A percentile compares a stretch with the other conserved stretches of the same genome.
phyloP scores from a whole-genome alignment of 2,888 invertebrate species.

The Philaethria dido region DNA sequence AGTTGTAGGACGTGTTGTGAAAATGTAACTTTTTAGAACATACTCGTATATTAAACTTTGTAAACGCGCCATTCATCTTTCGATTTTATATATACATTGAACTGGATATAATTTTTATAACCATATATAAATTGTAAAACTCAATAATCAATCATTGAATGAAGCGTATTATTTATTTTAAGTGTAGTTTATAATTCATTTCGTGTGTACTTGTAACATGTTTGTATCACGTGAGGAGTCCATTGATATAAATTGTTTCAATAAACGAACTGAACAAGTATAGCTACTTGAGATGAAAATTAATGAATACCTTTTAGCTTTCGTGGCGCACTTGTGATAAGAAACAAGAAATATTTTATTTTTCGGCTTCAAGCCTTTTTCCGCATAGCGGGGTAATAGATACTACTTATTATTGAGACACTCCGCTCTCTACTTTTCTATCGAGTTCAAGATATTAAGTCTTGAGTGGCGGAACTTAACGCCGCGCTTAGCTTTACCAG shows the following conservation, averaged over 20 bases:
- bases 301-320: neutral
- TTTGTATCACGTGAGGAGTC: constrained; percentile 5
- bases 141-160: neutral
- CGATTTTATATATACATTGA: neutral
- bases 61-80: neutral
- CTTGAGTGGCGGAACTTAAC: too few relatives aligned
- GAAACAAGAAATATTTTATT: neutral
- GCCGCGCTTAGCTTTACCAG: too few relatives aligned
- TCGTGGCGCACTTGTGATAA: neutral
- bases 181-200: neutral
- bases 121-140: neutral
- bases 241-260: constrained; percentile 22
- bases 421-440: too few relatives aligned
- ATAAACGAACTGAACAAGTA: constrained; percentile 11
- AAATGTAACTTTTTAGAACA: neutral
- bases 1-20: constrained; percentile 55
- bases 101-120: too few relatives aligned
- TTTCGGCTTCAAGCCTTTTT: too few relatives aligned
- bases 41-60: neutral
- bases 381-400: too few relatives aligned
- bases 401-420: too few relatives aligned
- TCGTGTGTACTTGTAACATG: neutral
- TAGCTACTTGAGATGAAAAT: constrained; percentile 15
- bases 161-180: neutral
- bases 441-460: too few relatives aligned